Percentiles rank a stretch among this genome's conserved stretches.
These are phyloP conservation scores for Hoplias malabaricus DNA, from an alignment of 2,113 vertebrate species.

Conservation along the genomic window DNA sequence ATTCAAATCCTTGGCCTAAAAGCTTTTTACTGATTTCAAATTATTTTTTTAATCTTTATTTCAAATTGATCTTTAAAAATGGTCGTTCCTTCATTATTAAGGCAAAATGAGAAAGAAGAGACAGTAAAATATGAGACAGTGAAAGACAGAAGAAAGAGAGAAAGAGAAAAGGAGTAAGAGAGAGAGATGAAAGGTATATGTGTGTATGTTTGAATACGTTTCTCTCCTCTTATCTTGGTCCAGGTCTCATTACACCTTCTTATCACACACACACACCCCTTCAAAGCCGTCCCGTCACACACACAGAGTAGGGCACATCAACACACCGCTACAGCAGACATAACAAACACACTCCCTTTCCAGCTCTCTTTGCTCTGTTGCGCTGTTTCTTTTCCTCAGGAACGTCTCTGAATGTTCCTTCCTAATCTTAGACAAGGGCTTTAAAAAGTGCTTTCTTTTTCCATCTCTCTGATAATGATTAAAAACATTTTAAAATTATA, in stretches of 20 bases:
- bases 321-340: constrained; percentile 35
- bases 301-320: not conserved
- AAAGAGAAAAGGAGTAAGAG: not conserved
- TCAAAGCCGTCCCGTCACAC: constrained; percentile 23
- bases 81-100: too few relatives aligned
- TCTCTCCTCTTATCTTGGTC: constrained; percentile 1
- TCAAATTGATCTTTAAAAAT: too few relatives aligned
- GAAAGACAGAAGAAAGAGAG: not conserved
- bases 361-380: not conserved
- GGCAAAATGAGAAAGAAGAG: not conserved
- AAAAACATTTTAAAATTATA: too few relatives aligned
- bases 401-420: not conserved
- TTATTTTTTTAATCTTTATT: too few relatives aligned
- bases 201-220: not conserved
- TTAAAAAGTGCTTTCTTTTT: too few relatives aligned
- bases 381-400: too few relatives aligned
- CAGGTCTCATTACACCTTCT: constrained; percentile 40
- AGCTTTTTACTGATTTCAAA: too few relatives aligned
- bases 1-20: too few relatives aligned
- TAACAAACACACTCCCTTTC: constrained; percentile 21
- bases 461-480: too few relatives aligned
- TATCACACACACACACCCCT: constrained; percentile 31
- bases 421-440: too few relatives aligned
- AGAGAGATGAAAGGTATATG: not conserved
- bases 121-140: not conserved